Evolutionary conservation across 2,113 vertebrate species (phyloP).

Genomic region (Melospiza georgiana): DNA sequence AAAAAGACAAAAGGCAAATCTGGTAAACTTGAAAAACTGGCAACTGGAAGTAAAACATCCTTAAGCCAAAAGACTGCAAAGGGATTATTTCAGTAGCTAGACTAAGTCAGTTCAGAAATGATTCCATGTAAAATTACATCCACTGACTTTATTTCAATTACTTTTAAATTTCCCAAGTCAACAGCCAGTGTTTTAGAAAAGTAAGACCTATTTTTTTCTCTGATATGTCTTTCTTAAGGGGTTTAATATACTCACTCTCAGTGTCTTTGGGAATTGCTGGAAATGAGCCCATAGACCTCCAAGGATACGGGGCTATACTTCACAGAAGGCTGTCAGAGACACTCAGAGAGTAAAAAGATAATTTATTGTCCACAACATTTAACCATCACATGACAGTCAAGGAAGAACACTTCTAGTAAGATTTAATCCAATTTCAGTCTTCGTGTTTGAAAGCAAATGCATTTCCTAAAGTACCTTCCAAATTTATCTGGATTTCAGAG

Average conservation of each 20-base stretch:
- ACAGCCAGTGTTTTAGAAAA: not conserved
- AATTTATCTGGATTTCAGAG: not conserved
- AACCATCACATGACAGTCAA: not conserved
- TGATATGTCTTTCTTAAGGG: not conserved
- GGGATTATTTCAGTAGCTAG: not conserved
- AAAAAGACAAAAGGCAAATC: not conserved
- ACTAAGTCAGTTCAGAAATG: not conserved
- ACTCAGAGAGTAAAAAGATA: not conserved
- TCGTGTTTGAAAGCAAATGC: not conserved
- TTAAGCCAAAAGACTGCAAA: not conserved
- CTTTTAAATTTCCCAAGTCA: not conserved
- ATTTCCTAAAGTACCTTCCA: not conserved
- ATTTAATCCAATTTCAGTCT: not conserved
- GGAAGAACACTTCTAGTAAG: not conserved
- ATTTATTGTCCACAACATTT: not conserved
- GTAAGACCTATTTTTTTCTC: not conserved
- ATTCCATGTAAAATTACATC: not conserved
- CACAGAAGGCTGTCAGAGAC: not conserved
- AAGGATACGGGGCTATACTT: not conserved
- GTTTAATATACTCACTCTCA: not conserved
- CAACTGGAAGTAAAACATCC: not conserved
- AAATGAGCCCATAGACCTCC: not conserved
- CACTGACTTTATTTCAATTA: not conserved
- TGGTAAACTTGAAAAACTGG: not conserved
- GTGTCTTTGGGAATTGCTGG: not conserved